A percentile compares a stretch with the other conserved stretches of the same genome.
phyloP scores from a whole-genome alignment of 2,888 invertebrate species.

The Seira musarum region DNA sequence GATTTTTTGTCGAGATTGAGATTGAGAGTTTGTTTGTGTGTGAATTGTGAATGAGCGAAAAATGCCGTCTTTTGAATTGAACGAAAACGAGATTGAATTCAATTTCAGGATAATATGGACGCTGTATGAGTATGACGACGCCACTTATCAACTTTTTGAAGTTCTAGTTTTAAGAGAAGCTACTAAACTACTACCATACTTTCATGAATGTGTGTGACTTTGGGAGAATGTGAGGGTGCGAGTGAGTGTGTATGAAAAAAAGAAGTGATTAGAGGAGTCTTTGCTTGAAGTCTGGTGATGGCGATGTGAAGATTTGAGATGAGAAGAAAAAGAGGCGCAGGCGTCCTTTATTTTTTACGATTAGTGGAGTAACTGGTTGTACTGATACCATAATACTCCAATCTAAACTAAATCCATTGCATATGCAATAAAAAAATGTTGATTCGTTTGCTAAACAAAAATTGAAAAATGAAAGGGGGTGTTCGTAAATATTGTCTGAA shows the following conservation, averaged over 20 bases:
- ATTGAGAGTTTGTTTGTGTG: neutral
- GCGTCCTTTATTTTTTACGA: neutral
- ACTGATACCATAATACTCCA: neutral
- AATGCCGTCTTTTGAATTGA: no score
- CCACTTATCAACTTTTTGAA: neutral
- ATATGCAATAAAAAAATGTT: no score
- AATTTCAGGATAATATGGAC: neutral
- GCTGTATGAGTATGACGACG: neutral
- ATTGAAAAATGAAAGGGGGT: no score
- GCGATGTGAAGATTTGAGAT: no score
- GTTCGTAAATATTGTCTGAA: no score
- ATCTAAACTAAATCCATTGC: no score
- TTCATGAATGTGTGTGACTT: neutral
- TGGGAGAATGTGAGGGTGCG: no score
- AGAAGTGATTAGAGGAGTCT: neutral
- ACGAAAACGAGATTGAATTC: neutral
- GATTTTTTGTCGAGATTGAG: conserved; percentile 1
- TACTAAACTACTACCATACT: conserved; percentile 10
- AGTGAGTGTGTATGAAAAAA: neutral
- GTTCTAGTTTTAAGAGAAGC: conserved; percentile 5
- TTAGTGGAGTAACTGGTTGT: conserved; percentile 2
- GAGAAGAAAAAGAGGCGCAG: neutral
- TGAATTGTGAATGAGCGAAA: no score
- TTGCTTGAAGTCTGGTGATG: neutral
- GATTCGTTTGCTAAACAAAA: no score